These are phyloP conservation scores for Hucho hucho DNA, from an alignment of 2,113 vertebrate species.

Conservation along the genomic window DNA sequence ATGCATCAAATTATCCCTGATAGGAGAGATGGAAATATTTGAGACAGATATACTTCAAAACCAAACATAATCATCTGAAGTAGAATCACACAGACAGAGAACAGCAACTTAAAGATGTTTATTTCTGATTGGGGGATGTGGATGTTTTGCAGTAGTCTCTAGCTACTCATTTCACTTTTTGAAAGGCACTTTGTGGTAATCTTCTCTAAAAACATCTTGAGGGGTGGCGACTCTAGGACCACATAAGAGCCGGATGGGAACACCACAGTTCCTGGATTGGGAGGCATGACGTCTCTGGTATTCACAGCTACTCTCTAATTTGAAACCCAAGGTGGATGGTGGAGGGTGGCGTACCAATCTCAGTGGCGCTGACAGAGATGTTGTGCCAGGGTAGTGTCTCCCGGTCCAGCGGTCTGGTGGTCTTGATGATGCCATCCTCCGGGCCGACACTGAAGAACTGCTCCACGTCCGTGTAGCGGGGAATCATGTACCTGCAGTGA, in stretches of 20 bases:
- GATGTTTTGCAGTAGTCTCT: neutral
- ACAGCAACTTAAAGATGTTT: neutral
- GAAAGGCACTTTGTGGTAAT: conserved; percentile 34
- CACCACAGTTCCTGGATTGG: conserved; percentile 22
- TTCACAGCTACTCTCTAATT: neutral
- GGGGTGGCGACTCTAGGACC: conserved; percentile 65
- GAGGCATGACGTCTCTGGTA: neutral
- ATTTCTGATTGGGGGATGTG: neutral
- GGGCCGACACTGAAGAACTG: conserved; percentile 88
- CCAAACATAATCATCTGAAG: neutral
- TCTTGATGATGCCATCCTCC: conserved; percentile 92
- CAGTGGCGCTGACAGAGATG: conserved; percentile 91
- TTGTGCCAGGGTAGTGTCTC: conserved; percentile 93
- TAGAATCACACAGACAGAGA: neutral
- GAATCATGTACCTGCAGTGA: conserved; percentile 90
- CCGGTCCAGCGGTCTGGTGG: conserved; percentile 88
- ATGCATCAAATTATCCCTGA: conserved; percentile 23
- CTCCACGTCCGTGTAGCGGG: conserved; percentile 92
- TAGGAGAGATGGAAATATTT: neutral
- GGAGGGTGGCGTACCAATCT: conserved; percentile 79
- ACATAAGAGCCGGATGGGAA: conserved; percentile 65
- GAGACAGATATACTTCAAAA: conserved; percentile 10
- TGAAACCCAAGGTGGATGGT: neutral
- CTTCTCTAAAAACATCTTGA: conserved; percentile 51
- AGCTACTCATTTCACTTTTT: conserved; percentile 31